These are phyloP conservation scores for Hymenochirus boettgeri DNA, from an alignment of 2,113 vertebrate genomes.

Conservation along the genomic window DNA sequence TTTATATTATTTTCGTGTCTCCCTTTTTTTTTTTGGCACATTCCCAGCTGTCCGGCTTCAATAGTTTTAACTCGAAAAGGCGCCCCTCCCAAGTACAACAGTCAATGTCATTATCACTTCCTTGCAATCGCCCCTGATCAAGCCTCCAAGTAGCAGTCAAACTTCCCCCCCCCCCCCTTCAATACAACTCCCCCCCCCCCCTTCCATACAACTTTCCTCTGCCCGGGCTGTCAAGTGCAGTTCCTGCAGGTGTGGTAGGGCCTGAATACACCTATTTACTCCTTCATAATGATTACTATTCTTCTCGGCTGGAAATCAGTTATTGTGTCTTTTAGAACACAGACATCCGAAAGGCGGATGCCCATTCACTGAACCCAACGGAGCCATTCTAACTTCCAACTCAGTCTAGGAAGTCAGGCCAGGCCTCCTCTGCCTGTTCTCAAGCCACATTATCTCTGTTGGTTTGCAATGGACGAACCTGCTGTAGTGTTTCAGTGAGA, in stretches of 20 bases:
- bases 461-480: not conserved
- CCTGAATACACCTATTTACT: constrained; percentile 60
- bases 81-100: constrained; percentile 71
- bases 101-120: constrained; percentile 72
- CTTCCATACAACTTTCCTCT: constrained; percentile 66
- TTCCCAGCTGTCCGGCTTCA: constrained; percentile 69
- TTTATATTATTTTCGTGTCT: constrained; percentile 63
- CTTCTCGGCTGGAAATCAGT: constrained; percentile 58
- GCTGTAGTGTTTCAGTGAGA: no score
- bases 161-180: no score
- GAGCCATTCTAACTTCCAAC: constrained; percentile 60
- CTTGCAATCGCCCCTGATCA: constrained; percentile 66
- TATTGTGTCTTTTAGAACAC: constrained; percentile 56
- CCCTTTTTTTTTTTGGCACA: constrained; percentile 46
- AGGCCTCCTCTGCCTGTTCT: constrained; percentile 49
- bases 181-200: no score
- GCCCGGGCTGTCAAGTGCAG: constrained; percentile 60
- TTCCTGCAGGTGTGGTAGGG: constrained; percentile 64
- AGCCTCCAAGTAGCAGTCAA: no score
- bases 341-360: constrained; percentile 57
- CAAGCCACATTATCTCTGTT: constrained; percentile 43
- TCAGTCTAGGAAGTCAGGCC: constrained; percentile 53
- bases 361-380: constrained; percentile 56
- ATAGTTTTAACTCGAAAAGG: constrained; percentile 71
- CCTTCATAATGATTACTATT: constrained; percentile 66